Conservation (phyloP, 2,113 vertebrate species). For the Dicerorhinus sumatrensis region DNA sequence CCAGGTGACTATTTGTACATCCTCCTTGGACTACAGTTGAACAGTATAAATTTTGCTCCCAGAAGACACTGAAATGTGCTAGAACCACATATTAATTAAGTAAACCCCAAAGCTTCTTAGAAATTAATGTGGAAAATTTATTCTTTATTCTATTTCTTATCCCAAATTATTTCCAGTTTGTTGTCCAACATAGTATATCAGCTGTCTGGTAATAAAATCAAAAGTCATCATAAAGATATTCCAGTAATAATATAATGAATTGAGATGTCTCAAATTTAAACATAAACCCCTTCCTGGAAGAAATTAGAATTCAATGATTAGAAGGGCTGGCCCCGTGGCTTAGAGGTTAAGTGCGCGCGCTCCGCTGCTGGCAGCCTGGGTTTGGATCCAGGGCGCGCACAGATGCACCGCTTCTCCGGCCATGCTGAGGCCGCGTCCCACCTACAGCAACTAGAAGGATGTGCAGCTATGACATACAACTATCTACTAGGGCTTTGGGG, state of each 20-base stretch:
- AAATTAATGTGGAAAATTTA: background rate
- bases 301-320: background rate
- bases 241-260: background rate
- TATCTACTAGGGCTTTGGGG: too few relatives aligned
- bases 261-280: background rate
- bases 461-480: too few relatives aligned
- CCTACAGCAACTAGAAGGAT: too few relatives aligned
- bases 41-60: background rate
- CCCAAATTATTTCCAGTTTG: background rate
- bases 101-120: background rate
- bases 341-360: too few relatives aligned
- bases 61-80: background rate
- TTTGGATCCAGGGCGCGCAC: too few relatives aligned
- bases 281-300: background rate
- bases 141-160: background rate
- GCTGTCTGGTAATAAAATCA: background rate
- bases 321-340: too few relatives aligned
- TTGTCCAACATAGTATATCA: background rate
- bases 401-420: too few relatives aligned
- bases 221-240: background rate
- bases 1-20: background rate
- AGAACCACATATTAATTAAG: slow-evolving; percentile 15
- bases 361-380: too few relatives aligned
- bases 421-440: too few relatives aligned
- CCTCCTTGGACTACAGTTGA: background rate